Evolutionary conservation across 1,140 invertebrate genomes (phyloP).

Genomic region (Bombus pyrosoma): DNA sequence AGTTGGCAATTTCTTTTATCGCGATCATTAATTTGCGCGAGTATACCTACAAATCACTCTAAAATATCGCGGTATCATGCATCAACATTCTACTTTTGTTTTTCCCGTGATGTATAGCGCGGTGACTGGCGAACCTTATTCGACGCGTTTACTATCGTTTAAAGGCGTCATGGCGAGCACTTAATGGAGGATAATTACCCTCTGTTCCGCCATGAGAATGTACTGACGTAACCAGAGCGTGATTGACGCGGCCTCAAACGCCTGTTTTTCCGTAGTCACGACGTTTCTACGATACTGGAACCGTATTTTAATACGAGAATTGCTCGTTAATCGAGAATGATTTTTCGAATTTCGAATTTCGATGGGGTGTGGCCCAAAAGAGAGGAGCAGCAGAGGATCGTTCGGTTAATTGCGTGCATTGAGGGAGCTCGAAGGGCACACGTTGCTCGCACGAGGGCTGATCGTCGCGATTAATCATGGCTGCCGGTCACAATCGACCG

Average conservation of each 20-base stretch:
- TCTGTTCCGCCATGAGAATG: slow-evolving; percentile 29
- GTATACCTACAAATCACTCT: neutral
- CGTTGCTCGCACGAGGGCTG: slow-evolving; percentile 40
- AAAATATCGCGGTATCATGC: neutral
- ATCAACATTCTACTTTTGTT: neutral
- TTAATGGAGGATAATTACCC: slow-evolving; percentile 58
- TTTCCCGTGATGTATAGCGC: neutral
- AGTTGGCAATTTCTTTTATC: neutral
- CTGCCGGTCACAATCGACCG: slow-evolving; percentile 54
- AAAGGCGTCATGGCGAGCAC: slow-evolving; percentile 41
- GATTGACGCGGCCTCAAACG: slow-evolving; percentile 63
- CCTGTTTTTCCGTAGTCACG: slow-evolving; percentile 41
- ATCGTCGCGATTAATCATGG: slow-evolving; percentile 60
- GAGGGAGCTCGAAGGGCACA: slow-evolving; percentile 32
- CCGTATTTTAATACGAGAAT: neutral
- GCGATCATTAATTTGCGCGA: neutral
- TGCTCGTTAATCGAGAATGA: neutral
- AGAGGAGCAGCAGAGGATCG: neutral
- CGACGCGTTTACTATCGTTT: slow-evolving; percentile 23
- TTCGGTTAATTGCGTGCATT: slow-evolving; percentile 52
- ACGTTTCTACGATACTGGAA: slow-evolving; percentile 11
- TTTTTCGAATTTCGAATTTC: neutral
- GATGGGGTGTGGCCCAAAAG: neutral
- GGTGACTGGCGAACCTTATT: neutral
- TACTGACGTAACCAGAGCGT: slow-evolving; percentile 65